Conservation (phyloP, 2,888 invertebrate genomes). For the Mesorhabditis spiculigera region DNA sequence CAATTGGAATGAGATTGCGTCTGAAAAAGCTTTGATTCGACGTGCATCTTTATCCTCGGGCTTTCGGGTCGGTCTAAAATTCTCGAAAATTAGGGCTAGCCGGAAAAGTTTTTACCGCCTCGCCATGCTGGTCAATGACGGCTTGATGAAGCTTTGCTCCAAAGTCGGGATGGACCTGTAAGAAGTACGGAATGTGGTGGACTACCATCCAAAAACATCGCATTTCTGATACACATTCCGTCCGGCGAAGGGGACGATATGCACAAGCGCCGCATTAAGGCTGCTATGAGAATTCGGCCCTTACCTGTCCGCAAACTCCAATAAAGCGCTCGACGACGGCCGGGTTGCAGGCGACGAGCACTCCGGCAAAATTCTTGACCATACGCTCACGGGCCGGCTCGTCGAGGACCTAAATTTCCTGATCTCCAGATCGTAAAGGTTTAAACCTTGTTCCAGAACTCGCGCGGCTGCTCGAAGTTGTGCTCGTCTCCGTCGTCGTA, state of each 20-base stretch:
- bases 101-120: background rate
- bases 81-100: too few relatives aligned
- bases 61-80: too few relatives aligned
- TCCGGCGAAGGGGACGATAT: too few relatives aligned
- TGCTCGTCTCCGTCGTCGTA: slow-evolving; percentile 77
- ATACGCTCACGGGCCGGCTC: slow-evolving; percentile 72
- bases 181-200: too few relatives aligned
- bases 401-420: slow-evolving; percentile 65
- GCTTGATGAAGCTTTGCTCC: background rate
- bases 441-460: slow-evolving; percentile 75
- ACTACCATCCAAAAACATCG: too few relatives aligned
- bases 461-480: slow-evolving; percentile 78
- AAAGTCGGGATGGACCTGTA: slow-evolving; percentile 4
- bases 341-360: slow-evolving; percentile 75
- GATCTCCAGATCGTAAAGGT: background rate
- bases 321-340: slow-evolving; percentile 77
- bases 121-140: background rate
- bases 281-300: too few relatives aligned
- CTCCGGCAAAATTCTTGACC: slow-evolving; percentile 76
- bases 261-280: background rate
- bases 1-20: too few relatives aligned
- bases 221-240: too few relatives aligned
- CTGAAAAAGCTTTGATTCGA: too few relatives aligned
- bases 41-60: too few relatives aligned
- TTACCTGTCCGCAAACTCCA: background rate